Conservation (phyloP, 2,888 invertebrate genomes). For the Monopis laevigella region DNA sequence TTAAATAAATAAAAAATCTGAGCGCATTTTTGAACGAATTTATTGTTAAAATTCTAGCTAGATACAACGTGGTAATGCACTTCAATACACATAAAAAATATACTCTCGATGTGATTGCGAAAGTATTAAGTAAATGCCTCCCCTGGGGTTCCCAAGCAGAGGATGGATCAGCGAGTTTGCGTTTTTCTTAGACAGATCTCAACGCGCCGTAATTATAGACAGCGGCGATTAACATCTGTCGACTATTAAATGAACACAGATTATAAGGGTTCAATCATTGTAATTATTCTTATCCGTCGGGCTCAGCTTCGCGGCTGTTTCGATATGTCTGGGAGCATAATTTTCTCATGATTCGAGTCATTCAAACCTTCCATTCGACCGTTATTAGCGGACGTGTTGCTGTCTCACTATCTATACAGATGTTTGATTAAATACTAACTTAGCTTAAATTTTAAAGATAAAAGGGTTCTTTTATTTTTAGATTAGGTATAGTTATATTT, state of each 20-base stretch:
- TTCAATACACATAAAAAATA: no score
- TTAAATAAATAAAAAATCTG: no score
- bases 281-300: slow-evolving; percentile 68
- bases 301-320: slow-evolving; percentile 34
- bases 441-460: no score
- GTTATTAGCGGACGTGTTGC: slow-evolving; percentile 19
- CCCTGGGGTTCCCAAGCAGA: slow-evolving; percentile 5
- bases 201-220: slow-evolving; percentile 55
- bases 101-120: slow-evolving; percentile 2
- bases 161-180: slow-evolving; percentile 14
- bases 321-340: slow-evolving; percentile 43
- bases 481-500: no score
- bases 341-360: slow-evolving; percentile 64
- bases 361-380: slow-evolving; percentile 50
- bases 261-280: slow-evolving; percentile 66
- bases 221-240: slow-evolving; percentile 64
- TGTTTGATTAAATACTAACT: no score
- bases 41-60: no score
- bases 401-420: slow-evolving; percentile 4
- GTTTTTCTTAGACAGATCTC: slow-evolving; percentile 36
- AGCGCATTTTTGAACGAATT: no score
- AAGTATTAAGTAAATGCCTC: slow-evolving; percentile 8
- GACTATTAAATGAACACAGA: slow-evolving; percentile 62
- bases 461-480: no score
- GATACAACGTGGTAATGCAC: no score